These are phyloP conservation scores for Gordius sp. DNA, from an alignment of 2,888 invertebrate species.

Conservation along the genomic window DNA sequence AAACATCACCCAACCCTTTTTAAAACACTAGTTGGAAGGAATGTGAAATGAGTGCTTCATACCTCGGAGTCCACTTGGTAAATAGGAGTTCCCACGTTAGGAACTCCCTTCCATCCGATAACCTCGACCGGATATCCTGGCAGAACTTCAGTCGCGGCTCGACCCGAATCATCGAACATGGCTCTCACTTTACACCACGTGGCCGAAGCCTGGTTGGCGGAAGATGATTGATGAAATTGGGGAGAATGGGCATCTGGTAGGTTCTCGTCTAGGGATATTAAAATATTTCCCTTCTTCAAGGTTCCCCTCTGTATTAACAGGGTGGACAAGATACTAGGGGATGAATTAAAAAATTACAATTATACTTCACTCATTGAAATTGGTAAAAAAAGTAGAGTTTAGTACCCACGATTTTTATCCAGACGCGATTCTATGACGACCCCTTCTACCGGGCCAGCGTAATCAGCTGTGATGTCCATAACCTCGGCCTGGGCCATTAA, in stretches of 20 bases:
- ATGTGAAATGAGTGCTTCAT: background rate
- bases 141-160: constrained; percentile 36
- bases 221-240: background rate
- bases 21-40: background rate
- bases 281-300: constrained; percentile 43
- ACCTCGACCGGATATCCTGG: constrained; percentile 58
- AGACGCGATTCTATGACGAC: constrained; percentile 58
- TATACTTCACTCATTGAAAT: no score
- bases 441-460: constrained; percentile 56
- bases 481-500: constrained; percentile 44
- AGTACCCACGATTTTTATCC: constrained; percentile 41
- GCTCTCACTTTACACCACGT: constrained; percentile 33
- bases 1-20: no score
- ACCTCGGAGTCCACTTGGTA: constrained; percentile 44
- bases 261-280: constrained; percentile 40
- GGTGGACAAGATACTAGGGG: constrained; percentile 47
- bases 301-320: constrained; percentile 59
- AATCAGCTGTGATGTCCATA: constrained; percentile 57
- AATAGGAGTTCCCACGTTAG: constrained; percentile 59
- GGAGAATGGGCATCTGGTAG: background rate
- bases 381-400: no score
- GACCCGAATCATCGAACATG: constrained; percentile 50
- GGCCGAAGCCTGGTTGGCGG: background rate
- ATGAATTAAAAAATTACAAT: constrained; percentile 20
- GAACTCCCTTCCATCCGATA: constrained; percentile 66